Conservation (phyloP, 2,888 invertebrate genomes). For the Dendrolimus pini region DNA sequence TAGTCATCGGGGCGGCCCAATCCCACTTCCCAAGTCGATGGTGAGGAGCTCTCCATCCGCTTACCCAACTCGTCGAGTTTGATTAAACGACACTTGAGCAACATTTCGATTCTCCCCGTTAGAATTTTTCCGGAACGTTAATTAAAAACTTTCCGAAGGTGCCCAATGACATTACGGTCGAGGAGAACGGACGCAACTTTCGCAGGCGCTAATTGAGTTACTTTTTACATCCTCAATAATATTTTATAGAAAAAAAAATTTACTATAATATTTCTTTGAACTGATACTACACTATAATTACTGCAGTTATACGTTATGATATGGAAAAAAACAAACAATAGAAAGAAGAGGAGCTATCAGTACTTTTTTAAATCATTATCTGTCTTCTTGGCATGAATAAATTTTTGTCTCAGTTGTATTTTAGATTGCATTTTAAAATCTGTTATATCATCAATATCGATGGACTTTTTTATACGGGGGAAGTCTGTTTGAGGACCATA, state of each 20-base stretch:
- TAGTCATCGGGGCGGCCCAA: neutral
- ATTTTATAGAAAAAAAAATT: neutral
- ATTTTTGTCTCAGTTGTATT: no score
- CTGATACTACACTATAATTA: no score
- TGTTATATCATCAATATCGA: no score
- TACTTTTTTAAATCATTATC: no score
- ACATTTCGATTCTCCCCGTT: conserved; percentile 33
- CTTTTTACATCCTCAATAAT: conserved; percentile 7
- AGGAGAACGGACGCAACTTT: conserved; percentile 13
- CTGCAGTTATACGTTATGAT: no score
- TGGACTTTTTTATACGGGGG: no score
- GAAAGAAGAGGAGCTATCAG: no score
- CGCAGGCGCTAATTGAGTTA: neutral
- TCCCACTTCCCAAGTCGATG: neutral
- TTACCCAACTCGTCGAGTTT: conserved; percentile 31
- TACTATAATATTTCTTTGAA: no score
- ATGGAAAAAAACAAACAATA: no score
- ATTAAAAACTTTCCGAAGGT: conserved; percentile 49
- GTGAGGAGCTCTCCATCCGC: conserved; percentile 11
- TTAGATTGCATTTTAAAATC: no score
- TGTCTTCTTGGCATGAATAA: no score
- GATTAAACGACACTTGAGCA: conserved; percentile 38
- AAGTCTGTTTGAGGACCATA: no score
- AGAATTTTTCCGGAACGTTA: conserved; percentile 46
- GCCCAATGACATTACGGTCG: conserved; percentile 25